Evolutionary conservation across 2,113 vertebrate genomes (phyloP).

Genomic region (Cyanistes caeruleus): DNA sequence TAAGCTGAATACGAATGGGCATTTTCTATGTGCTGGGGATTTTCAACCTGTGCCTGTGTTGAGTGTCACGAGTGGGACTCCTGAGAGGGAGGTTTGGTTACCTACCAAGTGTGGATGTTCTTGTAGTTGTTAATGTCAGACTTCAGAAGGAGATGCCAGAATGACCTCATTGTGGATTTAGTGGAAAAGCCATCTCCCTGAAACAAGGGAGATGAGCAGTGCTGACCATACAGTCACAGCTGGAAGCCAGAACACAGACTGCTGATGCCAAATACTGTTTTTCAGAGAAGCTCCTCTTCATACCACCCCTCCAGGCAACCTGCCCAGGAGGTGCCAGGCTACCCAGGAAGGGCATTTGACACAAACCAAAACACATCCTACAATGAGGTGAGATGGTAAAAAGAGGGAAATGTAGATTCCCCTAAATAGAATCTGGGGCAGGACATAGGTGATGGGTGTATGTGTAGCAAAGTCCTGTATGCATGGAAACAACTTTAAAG

Average conservation of each 20-base stretch:
- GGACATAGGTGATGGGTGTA: rapidly evolving
- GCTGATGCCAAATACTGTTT: not conserved
- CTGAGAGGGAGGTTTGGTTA: not conserved
- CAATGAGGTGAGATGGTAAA: slow-evolving; percentile 1
- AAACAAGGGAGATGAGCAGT: not conserved
- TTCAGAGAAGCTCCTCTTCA: not conserved
- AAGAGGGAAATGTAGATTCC: not conserved
- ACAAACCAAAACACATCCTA: not conserved
- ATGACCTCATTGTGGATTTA: not conserved
- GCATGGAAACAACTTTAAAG: not conserved
- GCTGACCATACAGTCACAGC: not conserved
- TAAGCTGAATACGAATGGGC: not conserved
- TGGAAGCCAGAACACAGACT: not conserved
- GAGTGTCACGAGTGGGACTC: not conserved
- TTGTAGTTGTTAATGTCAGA: not conserved
- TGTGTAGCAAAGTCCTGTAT: not conserved
- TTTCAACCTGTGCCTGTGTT: rapidly evolving
- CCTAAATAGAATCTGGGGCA: rapidly evolving
- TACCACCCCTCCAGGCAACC: not conserved
- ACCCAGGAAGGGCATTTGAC: not conserved
- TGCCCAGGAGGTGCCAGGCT: not conserved
- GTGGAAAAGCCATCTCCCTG: not conserved
- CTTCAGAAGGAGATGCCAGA: not conserved
- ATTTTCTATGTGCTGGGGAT: not conserved
- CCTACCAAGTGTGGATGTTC: not conserved